Conservation (phyloP, 92 coral and sea anemone genomes). For the Isaurus tuberculatus region DNA sequence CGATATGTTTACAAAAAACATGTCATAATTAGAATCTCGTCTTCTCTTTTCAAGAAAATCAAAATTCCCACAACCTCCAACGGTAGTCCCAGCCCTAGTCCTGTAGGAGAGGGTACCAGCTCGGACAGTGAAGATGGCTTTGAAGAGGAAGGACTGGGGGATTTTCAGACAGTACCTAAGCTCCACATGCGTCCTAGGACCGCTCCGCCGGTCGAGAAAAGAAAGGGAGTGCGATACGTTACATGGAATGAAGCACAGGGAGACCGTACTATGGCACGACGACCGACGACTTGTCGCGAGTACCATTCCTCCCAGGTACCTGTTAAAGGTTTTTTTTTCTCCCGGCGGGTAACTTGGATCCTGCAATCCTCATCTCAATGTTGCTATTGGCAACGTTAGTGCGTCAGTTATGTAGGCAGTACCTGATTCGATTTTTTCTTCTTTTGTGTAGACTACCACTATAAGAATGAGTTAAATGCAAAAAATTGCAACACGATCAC, state of each 20-base stretch:
- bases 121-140: conserved; percentile 58
- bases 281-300: conserved; percentile 63
- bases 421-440: too few species aligned
- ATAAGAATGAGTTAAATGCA: too few species aligned
- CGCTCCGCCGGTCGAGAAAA: conserved; percentile 81
- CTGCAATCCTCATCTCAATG: too few species aligned
- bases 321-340: neutral
- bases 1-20: neutral
- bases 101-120: conserved; percentile 11
- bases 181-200: conserved; percentile 92
- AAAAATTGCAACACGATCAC: too few species aligned
- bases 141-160: conserved; percentile 60
- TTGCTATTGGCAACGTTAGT: too few species aligned
- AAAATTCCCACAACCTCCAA: conserved; percentile 44
- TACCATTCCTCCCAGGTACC: conserved; percentile 2
- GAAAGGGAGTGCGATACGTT: conserved; percentile 80
- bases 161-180: conserved; percentile 75
- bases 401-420: too few species aligned
- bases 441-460: too few species aligned
- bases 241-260: conserved; percentile 92
- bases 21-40: neutral
- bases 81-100: conserved; percentile 19
- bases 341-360: too few species aligned
- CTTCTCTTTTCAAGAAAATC: conserved; percentile 52
- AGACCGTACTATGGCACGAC: conserved; percentile 41